Conservation (phyloP, 2,113 vertebrate genomes). For the Silurus glanis region DNA sequence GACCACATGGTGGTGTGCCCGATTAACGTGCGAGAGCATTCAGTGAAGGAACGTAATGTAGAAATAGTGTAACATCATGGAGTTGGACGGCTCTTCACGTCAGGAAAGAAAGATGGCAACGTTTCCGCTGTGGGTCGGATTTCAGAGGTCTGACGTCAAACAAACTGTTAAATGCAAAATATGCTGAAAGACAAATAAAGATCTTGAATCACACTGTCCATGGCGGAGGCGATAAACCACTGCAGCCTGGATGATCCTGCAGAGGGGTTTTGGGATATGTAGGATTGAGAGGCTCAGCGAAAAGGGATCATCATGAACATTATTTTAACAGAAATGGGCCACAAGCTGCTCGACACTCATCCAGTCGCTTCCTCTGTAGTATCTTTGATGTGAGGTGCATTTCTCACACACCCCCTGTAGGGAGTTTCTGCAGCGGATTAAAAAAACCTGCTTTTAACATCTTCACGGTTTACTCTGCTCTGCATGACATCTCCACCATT, state of each 20-base stretch:
- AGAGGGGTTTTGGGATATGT: not conserved
- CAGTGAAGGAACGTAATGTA: no score
- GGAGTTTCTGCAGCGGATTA: not conserved
- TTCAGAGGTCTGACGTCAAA: no score
- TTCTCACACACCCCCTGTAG: not conserved
- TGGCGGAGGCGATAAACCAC: not conserved
- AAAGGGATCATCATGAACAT: no score
- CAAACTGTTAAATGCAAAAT: no score
- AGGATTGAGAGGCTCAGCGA: not conserved
- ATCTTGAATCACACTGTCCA: not conserved
- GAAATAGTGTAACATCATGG: no score
- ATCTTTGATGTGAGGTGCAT: not conserved
- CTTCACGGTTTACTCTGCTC: not conserved
- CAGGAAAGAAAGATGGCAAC: no score
- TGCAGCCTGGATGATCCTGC: not conserved
- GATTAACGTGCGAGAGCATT: no score
- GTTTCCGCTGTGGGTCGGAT: no score
- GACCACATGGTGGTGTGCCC: no score
- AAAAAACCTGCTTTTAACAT: not conserved
- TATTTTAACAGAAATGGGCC: not conserved
- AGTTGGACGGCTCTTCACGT: no score
- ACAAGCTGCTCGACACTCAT: not conserved
- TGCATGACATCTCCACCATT: not conserved
- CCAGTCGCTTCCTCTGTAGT: not conserved
- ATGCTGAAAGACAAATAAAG: no score